Evolutionary conservation across 2,888 invertebrate species (phyloP), one percentile per base, ranked within the genome.

Genomic region (Elmis aenea): DNA sequence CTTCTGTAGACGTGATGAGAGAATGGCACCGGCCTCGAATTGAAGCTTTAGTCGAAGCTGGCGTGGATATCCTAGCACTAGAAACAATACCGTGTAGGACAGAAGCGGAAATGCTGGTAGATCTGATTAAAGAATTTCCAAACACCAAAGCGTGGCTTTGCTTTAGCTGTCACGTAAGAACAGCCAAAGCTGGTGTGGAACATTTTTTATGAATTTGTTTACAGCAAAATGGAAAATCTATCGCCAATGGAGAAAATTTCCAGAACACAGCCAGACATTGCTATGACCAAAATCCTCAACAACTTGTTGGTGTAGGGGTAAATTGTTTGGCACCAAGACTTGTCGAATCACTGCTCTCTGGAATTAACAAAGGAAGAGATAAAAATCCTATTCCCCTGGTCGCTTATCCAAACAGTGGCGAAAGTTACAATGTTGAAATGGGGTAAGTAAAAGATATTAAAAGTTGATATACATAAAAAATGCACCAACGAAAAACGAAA

Each of bases 391-490:
- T 89, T 39, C 87, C 89, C 2, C 70, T 93, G 34, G 80, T 95
- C 37, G 89, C 86, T 13, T 95, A 95, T 68, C 93, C 95, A 2
- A 95, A 95, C 65, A 91, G 90, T 55, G 94, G 94, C 31, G 89
- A 89, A 67, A 77, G 74, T 58, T 90, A 85, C 71, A 77, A 76
- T 54, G 75, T 81, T 33, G 73, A 76, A 57, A 74, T 76, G 58
- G 79, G 81, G 83, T 80, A 71, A 70, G 73, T 56, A 26, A 13
- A 27, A 8, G 8, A 18, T 6, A 18, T n/a, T n/a, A n/a, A n/a
- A n/a, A n/a, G n/a, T n/a, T n/a, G n/a, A n/a, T n/a, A n/a, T n/a
- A n/a, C n/a, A n/a, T n/a, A n/a, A n/a, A n/a, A n/a, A n/a, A n/a
- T n/a, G n/a, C n/a, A n/a, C n/a, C n/a, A n/a, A n/a, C n/a, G n/a